These are phyloP conservation scores for Penaeus vannamei DNA, from an alignment of 1,140 invertebrate genomes.

Conservation along the genomic window DNA sequence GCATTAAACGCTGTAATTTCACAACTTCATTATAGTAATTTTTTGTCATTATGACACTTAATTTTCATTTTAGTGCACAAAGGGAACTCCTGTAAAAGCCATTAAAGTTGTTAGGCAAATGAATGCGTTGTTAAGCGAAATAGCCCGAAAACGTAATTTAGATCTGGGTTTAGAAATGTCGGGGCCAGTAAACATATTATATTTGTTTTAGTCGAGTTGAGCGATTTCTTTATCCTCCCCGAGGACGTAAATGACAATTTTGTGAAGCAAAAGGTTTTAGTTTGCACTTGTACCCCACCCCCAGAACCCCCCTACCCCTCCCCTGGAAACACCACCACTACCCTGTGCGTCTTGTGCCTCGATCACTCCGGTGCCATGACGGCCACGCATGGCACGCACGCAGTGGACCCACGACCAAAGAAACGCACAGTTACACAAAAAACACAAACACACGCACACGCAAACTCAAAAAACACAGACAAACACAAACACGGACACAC, in stretches of 20 bases:
- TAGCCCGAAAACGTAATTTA: slow-evolving; percentile 42
- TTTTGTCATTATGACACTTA: slow-evolving; percentile 67
- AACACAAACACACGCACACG: too few relatives aligned
- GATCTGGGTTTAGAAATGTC: slow-evolving; percentile 38
- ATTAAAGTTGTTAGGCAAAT: slow-evolving; percentile 67
- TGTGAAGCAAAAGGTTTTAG: slow-evolving; percentile 4
- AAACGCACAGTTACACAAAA: too few relatives aligned
- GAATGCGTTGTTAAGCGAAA: slow-evolving; percentile 43
- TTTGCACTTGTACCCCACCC: too few relatives aligned
- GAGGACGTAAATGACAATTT: slow-evolving; percentile 1
- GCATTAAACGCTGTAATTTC: slow-evolving; percentile 66
- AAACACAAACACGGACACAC: too few relatives aligned
- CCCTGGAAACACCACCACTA: too few relatives aligned
- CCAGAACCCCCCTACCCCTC: too few relatives aligned
- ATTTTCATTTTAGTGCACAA: slow-evolving; percentile 66
- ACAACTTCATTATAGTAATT: slow-evolving; percentile 66
- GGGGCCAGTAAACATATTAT: slow-evolving; percentile 50
- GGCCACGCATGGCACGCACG: too few relatives aligned
- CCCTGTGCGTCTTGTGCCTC: too few relatives aligned
- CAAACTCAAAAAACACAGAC: too few relatives aligned
- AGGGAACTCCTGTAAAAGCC: slow-evolving; percentile 55
- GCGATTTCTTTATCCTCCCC: slow-evolving; percentile 47
- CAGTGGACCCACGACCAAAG: too few relatives aligned
- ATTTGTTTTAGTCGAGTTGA: slow-evolving; percentile 51
- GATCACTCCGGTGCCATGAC: too few relatives aligned